These are phyloP conservation scores for Ormyrus thymus DNA, from an alignment of 2,888 invertebrate species.

Conservation along the genomic window DNA sequence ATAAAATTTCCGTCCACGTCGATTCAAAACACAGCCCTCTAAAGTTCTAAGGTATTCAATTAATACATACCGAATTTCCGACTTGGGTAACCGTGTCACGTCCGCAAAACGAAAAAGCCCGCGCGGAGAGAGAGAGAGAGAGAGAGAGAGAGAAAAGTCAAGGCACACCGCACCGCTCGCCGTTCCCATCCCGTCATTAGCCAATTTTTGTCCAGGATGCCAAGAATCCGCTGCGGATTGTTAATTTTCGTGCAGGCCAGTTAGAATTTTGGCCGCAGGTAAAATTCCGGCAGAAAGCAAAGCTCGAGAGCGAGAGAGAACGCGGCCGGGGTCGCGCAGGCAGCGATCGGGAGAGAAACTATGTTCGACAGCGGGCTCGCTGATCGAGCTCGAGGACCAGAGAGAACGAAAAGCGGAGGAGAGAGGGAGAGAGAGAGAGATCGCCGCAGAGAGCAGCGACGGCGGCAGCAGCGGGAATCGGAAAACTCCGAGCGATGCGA, in stretches of 20 bases:
- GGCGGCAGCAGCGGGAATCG: constrained; percentile 5
- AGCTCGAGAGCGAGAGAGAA: constrained; percentile 7
- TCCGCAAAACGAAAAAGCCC: too few species aligned
- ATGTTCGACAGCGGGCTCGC: constrained; percentile 18
- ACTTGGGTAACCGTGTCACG: not conserved
- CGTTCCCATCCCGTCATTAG: not conserved
- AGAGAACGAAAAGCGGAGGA: constrained; percentile 12
- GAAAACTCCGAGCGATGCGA: constrained; percentile 36
- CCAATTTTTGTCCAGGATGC: constrained; percentile 28
- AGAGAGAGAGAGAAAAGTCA: not conserved
- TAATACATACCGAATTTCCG: not conserved
- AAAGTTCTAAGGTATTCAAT: not conserved
- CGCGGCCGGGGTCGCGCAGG: constrained; percentile 8
- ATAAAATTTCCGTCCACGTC: too few species aligned
- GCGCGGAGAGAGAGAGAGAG: too few species aligned
- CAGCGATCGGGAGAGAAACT: constrained; percentile 19
- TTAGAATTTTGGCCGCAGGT: constrained; percentile 22
- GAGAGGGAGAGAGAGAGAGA: not conserved
- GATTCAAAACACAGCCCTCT: not conserved
- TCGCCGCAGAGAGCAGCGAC: not conserved
- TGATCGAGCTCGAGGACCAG: not conserved
- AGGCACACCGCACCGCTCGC: not conserved
- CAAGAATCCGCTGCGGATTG: constrained; percentile 14
- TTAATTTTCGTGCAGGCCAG: constrained; percentile 35
- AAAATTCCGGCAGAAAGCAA: constrained; percentile 39